Evolutionary conservation across 2,888 invertebrate species (phyloP).

Genomic region (Leptinotarsa rubiginosa): DNA sequence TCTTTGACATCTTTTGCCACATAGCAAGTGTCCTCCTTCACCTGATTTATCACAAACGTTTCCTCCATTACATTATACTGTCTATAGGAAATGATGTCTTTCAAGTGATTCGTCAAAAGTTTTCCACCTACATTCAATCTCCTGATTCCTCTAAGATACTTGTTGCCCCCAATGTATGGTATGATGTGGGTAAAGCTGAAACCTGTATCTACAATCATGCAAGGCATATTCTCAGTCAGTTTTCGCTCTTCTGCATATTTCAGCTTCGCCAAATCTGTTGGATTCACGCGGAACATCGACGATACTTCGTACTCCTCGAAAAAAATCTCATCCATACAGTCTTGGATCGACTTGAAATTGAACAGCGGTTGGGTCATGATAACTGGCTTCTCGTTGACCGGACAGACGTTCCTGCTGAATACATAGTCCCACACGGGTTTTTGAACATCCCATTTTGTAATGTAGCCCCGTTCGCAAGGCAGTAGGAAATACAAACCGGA

Average conservation of each 20-base stretch:
- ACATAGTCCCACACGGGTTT: slow-evolving; percentile 97
- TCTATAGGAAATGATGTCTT: slow-evolving; percentile 95
- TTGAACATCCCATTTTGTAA: slow-evolving; percentile 96
- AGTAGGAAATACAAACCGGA: slow-evolving; percentile 94
- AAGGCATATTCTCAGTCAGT: slow-evolving; percentile 52
- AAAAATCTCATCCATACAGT: slow-evolving; percentile 94
- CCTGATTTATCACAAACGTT: slow-evolving; percentile 97
- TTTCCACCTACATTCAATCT: slow-evolving; percentile 97
- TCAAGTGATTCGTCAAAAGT: slow-evolving; percentile 92
- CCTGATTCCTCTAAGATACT: slow-evolving; percentile 75
- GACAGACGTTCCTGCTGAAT: slow-evolving; percentile 88
- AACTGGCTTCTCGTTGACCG: slow-evolving; percentile 81
- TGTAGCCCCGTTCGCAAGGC: slow-evolving; percentile 94
- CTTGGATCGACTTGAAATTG: slow-evolving; percentile 92
- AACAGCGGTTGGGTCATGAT: slow-evolving; percentile 95
- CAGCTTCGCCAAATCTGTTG: slow-evolving; percentile 77
- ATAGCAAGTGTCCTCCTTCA: slow-evolving; percentile 97
- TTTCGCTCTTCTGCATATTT: slow-evolving; percentile 50
- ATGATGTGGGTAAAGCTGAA: slow-evolving; percentile 96
- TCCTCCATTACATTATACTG: slow-evolving; percentile 99
- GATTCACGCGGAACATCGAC: slow-evolving; percentile 82
- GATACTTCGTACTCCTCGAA: slow-evolving; percentile 97
- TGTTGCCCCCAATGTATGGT: slow-evolving; percentile 82
- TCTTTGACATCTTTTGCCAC: slow-evolving; percentile 85
- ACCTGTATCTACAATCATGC: slow-evolving; percentile 90